phyloP scores from a whole-genome alignment of 2,797 vertebrate species.

The Eleutherodactylus coqui region DNA sequence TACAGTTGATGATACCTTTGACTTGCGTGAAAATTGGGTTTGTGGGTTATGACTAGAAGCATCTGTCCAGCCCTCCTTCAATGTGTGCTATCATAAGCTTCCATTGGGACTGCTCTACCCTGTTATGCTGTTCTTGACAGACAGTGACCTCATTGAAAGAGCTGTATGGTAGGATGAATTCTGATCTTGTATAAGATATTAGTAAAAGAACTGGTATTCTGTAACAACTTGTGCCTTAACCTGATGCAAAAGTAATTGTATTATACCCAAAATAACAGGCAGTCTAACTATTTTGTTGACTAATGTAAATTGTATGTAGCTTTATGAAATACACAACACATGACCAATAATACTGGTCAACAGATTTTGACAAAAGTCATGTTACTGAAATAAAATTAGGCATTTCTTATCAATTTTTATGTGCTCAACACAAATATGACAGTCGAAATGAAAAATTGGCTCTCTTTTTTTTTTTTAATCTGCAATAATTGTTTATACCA shows the following conservation, averaged over 20 bases:
- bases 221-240: background rate
- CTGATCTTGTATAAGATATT: background rate
- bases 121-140: conserved; percentile 23
- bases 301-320: background rate
- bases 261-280: background rate
- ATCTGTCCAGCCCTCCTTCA: conserved; percentile 50
- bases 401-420: too few relatives aligned
- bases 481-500: too few relatives aligned
- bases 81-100: conserved; percentile 19
- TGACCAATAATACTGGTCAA: too few relatives aligned
- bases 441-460: too few relatives aligned
- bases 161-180: background rate
- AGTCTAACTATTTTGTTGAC: background rate
- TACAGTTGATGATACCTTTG: conserved; percentile 58
- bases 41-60: conserved; percentile 54
- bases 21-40: conserved; percentile 50
- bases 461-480: too few relatives aligned
- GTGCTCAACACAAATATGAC: too few relatives aligned
- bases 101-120: conserved; percentile 12
- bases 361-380: too few relatives aligned
- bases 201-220: background rate
- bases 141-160: conserved; percentile 17
- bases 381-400: too few relatives aligned
- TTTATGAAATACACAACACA: background rate
- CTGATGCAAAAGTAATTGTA: background rate